Base-by-base conservation (phyloP, 1,140 invertebrate genomes). In the Oryctes rhinoceros region DNA sequence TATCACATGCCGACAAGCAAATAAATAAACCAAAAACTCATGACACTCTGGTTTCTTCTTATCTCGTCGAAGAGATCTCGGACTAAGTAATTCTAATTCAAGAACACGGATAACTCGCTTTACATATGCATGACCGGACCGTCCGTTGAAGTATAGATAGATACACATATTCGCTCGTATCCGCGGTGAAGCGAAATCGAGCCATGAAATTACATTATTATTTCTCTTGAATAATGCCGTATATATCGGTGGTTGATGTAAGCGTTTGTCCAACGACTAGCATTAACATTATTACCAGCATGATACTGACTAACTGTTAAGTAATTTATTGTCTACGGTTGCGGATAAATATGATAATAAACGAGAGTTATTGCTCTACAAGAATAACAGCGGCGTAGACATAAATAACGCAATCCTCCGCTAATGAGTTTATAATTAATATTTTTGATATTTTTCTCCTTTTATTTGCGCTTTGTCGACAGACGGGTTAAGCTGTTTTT, bases 241-340 rank as follows among this genome's bases (percentile, higher is more conserved):
- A 49, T 76, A 49, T 76, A 20, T 76, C 75, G 18, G 47, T 49
- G 47, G 18, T 76, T 76, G 39, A 76, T 47, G 47, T 76, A 76
- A 76, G 75, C 65, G 65, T 76, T 49, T 76, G 75, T 76, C 75
- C 47, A 24, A 48, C 47, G 75, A 76, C 37, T 24, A 20, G 15
- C 39, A 76, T 76, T 76, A 76, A 76, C 75, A 76, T 76, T 76
- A 76, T 24, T 76, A 48, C 75, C 75, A 76, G 75, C 75, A 76
- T 48, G 75, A 76, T 76, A 76, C 75, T 76, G 75, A 76, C 75
- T 76, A 76, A 76, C 75, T 76, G 75, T 76, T 76, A 76, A 48
- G 75, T 76, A 76, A 76, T 76, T 76, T 76, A 76, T 76, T 76
- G 75, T 76, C 35, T 44, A 76, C 47, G 18, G 47, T 47, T 76